Evolutionary conservation across 30 jellyfish, hydroid and myxozoan genomes (phyloP).

Genomic region (Turritopsis rubra): DNA sequence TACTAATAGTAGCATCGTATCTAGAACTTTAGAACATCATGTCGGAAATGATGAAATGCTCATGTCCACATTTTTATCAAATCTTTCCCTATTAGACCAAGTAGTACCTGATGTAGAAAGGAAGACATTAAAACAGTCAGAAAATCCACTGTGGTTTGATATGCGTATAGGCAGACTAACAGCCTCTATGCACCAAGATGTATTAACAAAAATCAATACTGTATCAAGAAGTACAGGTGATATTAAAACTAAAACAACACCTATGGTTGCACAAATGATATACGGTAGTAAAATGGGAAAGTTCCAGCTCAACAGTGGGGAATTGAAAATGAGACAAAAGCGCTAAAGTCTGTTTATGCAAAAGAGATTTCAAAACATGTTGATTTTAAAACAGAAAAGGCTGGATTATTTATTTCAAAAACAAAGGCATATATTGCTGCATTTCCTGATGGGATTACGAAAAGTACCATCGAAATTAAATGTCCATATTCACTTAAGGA

Average conservation of each 20-base stretch:
- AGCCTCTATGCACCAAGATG: background rate
- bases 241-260: background rate
- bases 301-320: background rate
- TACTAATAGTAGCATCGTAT: background rate
- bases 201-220: background rate
- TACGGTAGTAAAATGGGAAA: background rate
- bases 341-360: background rate
- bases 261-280: background rate
- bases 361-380: too few relatives aligned
- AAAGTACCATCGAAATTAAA: background rate
- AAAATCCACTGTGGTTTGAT: background rate
- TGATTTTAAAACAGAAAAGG: background rate
- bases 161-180: background rate
- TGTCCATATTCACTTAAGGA: background rate
- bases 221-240: background rate
- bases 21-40: background rate
- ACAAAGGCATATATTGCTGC: background rate
- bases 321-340: background rate
- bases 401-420: background rate
- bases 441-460: background rate
- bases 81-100: background rate
- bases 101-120: background rate
- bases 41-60: background rate
- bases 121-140: background rate
- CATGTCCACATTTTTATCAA: background rate